Base-by-base conservation (phyloP, 2,113 vertebrate species). In the Lophius piscatorius region DNA sequence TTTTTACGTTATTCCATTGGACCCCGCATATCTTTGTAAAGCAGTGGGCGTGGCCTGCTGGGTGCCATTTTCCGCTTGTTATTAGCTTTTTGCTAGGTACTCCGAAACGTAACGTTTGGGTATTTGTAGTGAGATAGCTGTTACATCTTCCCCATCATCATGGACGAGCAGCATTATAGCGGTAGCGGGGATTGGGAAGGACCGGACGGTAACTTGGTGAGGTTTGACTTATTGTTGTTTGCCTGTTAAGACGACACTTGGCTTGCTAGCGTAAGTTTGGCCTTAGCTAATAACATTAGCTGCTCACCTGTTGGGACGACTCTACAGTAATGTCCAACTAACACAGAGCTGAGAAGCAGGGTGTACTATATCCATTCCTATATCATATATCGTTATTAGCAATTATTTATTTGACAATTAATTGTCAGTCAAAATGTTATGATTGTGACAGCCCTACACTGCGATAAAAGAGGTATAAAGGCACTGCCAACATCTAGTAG, bases 81-180 rank as follows among this genome's bases (percentile, higher is more conserved):
- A 63, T 84, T 82, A 83, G 76, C 82, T 14, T 56, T 14, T 29
- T 7, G 70, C 49, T 81, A 76, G 35, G 47, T 29, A 3, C 5
- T 7, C 7, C 6, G n/a, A n/a, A n/a, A n/a, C 3, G 0, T 7
- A 6, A 22, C 4, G 13, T 9, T 21, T 8, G 0, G 1, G 14
- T 18, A 2, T 7, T 57, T 22, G n/a, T 1, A 4, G 21, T 6
- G 0, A 3, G 2, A 1, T 12, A 3, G n/a, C 4, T 10, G 20
- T 18, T 0, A 0, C 4, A 22, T n/a, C 9, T 36, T 13, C 12
- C 50, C 50, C 54, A 70, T 58, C 57, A 47, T 10, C 42, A 93
- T 93, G 92, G 90, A 92, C 24, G 91, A 92, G 48, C 91, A 92
- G 33, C 92, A 90, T 52, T 93, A 91, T 58, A 71, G 80, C 29